A percentile compares a stretch with the other conserved stretches of the same genome.
Evolutionary conservation across 2,113 vertebrate species (phyloP).

Genomic region (Nothocercus nigrocapillus): DNA sequence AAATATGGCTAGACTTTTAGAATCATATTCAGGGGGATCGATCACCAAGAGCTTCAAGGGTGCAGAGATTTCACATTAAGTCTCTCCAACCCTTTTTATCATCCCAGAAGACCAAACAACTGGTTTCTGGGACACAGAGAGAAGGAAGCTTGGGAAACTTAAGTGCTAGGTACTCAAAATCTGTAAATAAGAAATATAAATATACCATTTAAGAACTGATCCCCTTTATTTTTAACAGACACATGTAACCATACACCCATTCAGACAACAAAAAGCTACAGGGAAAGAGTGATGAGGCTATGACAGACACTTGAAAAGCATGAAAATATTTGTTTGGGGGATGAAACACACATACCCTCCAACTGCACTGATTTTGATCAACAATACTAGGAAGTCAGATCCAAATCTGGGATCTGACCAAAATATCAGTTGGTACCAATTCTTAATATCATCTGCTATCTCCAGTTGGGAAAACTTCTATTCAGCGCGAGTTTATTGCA

Average conservation of each 20-base stretch:
- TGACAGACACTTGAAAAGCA: slow-evolving; percentile 72
- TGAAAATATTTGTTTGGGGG: slow-evolving; percentile 52
- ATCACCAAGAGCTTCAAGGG: slow-evolving; percentile 15
- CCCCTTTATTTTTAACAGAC: slow-evolving; percentile 60
- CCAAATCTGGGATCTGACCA: slow-evolving; percentile 43
- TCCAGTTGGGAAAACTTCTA: neutral
- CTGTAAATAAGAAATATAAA: slow-evolving; percentile 41
- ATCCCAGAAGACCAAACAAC: slow-evolving; percentile 42
- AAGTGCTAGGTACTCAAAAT: slow-evolving; percentile 31
- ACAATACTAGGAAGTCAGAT: slow-evolving; percentile 47
- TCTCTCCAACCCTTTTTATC: slow-evolving; percentile 40
- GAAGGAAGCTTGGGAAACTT: slow-evolving; percentile 13
- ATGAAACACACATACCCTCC: slow-evolving; percentile 69
- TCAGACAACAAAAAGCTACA: slow-evolving; percentile 74
- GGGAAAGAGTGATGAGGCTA: slow-evolving; percentile 65
- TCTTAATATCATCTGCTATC: neutral
- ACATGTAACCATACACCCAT: slow-evolving; percentile 67
- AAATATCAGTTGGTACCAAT: slow-evolving; percentile 68
- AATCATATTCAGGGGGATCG: neutral
- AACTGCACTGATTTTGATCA: slow-evolving; percentile 50
- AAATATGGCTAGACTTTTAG: slow-evolving; percentile 13
- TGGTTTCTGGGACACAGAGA: slow-evolving; percentile 43
- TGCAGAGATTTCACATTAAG: slow-evolving; percentile 56
- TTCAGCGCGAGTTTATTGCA: neutral
- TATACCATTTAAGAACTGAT: slow-evolving; percentile 30